phyloP scores from a whole-genome alignment of 2,113 vertebrate species.

The Megalops atlanticus region DNA sequence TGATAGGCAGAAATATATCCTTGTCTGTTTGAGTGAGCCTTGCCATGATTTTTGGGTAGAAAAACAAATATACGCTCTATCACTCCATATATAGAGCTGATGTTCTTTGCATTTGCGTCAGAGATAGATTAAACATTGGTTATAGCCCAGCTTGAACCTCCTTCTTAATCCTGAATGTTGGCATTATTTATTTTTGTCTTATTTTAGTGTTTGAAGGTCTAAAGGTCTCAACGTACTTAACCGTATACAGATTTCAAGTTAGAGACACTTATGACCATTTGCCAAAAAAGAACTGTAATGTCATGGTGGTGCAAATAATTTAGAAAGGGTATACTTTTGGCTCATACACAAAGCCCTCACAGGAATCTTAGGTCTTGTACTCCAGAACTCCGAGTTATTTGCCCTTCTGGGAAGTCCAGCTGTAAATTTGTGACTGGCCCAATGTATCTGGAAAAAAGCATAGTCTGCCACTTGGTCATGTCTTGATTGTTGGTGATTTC shows the following conservation, averaged over 20 bases:
- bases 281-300: conserved; percentile 3
- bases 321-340: too few species aligned
- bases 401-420: too few species aligned
- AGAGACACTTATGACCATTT: conserved; percentile 12
- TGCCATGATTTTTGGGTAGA: not conserved
- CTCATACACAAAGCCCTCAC: too few species aligned
- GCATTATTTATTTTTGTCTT: not conserved
- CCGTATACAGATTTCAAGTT: not conserved
- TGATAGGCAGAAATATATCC: not conserved
- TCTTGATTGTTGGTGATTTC: not conserved
- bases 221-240: not conserved
- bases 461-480: not conserved
- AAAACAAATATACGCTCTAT: not conserved
- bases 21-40: not conserved
- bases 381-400: too few species aligned
- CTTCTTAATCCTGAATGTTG: not conserved
- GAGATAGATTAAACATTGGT: not conserved
- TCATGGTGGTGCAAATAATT: not conserved
- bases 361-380: too few species aligned
- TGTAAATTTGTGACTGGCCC: not conserved
- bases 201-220: not conserved
- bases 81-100: not conserved
- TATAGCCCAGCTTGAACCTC: not conserved
- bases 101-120: not conserved
- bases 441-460: not conserved